Conservation (phyloP, 2,113 vertebrate species). For the Pygoscelis antarcticus region DNA sequence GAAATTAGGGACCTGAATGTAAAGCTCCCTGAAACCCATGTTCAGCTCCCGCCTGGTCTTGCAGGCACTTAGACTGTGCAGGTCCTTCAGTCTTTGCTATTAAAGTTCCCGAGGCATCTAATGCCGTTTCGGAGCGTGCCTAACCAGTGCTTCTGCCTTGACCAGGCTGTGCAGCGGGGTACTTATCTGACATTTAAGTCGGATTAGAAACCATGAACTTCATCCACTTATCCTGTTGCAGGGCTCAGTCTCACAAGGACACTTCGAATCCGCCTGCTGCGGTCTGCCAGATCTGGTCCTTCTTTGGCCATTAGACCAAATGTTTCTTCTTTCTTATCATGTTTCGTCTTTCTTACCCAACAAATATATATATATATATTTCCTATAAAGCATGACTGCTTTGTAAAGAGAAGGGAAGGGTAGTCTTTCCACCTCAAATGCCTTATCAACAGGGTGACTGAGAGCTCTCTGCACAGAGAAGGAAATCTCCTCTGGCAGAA, state of each 20-base stretch:
- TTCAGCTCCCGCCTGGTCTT: neutral
- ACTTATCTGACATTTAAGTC: neutral
- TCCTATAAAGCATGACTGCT: neutral
- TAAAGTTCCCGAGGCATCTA: neutral
- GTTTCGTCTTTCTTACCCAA: neutral
- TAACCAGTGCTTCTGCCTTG: neutral
- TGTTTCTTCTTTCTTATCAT: neutral
- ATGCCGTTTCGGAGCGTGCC: neutral
- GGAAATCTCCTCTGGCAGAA: neutral
- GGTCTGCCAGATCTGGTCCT: neutral
- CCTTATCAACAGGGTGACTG: neutral
- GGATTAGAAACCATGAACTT: neutral
- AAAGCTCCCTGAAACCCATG: neutral
- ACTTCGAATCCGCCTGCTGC: rapidly evolving
- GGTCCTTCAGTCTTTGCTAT: neutral
- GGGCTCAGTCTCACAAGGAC: neutral
- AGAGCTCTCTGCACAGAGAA: neutral
- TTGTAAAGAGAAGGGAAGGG: neutral
- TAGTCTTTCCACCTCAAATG: neutral
- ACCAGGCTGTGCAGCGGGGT: neutral
- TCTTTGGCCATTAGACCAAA: neutral
- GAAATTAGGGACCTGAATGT: neutral
- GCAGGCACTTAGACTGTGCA: neutral
- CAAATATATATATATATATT: neutral
- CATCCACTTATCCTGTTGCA: slow-evolving; percentile 1